These are phyloP conservation scores for Agrotis segetum DNA, from an alignment of 2,888 invertebrate genomes.

Conservation along the genomic window DNA sequence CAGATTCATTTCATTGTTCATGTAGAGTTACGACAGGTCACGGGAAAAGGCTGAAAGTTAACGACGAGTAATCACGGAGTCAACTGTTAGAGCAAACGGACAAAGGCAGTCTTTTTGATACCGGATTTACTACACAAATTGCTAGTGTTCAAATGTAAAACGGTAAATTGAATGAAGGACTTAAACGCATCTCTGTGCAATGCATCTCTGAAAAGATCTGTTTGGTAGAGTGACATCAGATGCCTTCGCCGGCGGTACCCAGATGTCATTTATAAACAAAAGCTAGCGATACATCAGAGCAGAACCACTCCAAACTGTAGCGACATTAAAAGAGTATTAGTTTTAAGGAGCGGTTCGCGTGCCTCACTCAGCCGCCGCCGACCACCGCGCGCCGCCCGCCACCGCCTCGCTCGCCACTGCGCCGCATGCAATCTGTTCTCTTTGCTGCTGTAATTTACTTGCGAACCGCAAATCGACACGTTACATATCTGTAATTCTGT, in stretches of 20 bases:
- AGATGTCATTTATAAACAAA: not conserved
- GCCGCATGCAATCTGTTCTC: constrained; percentile 28
- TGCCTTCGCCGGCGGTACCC: not conserved
- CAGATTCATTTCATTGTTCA: not conserved
- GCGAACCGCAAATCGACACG: constrained; percentile 20
- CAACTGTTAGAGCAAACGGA: not conserved
- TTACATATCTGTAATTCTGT: constrained; percentile 10
- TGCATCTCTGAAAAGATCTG: constrained; percentile 2
- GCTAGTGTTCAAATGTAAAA: not conserved
- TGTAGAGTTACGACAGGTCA: not conserved
- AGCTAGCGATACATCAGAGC: constrained; percentile 11
- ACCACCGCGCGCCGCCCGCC: not conserved
- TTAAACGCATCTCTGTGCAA: not conserved
- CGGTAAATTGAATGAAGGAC: not conserved
- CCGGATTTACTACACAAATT: not conserved
- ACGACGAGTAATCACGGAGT: not conserved
- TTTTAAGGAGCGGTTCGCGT: constrained; percentile 54
- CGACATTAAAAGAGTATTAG: constrained; percentile 48
- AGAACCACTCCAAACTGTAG: constrained; percentile 10
- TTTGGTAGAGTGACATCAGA: not conserved
- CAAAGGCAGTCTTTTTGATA: no score
- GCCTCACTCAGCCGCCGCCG: constrained; percentile 14
- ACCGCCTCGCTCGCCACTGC: not conserved
- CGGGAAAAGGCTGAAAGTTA: not conserved
- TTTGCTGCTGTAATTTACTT: constrained; percentile 30